These are phyloP conservation scores for Meghimatium bilineatum DNA, from an alignment of 2,888 invertebrate genomes.

Conservation along the genomic window DNA sequence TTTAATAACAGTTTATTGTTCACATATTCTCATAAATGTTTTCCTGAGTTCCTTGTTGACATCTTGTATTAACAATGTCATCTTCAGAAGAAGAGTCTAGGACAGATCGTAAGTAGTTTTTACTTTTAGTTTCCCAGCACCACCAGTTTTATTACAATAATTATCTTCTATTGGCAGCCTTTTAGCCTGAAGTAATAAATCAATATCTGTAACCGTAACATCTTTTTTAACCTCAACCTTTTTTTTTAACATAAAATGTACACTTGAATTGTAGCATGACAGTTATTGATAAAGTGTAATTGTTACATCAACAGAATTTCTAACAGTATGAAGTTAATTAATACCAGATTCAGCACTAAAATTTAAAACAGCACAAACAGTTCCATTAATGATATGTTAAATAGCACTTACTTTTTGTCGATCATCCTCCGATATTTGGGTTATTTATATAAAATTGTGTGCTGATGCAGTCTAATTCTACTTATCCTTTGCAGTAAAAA, in stretches of 20 bases:
- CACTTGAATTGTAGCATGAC: neutral
- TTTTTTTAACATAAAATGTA: neutral
- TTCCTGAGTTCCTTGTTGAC: neutral
- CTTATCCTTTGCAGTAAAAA: too few species aligned
- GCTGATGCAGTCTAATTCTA: too few species aligned
- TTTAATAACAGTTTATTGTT: too few species aligned
- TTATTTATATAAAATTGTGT: too few species aligned
- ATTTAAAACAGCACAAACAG: too few species aligned
- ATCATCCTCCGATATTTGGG: too few species aligned
- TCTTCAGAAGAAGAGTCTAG: slow-evolving; percentile 26
- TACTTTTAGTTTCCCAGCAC: neutral
- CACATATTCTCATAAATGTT: neutral
- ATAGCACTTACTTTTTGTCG: too few species aligned
- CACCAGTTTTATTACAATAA: neutral
- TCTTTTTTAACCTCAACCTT: neutral
- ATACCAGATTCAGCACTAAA: too few species aligned
- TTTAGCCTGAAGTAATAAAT: neutral
- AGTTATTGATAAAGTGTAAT: too few species aligned
- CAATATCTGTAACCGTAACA: neutral
- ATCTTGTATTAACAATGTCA: slow-evolving; percentile 3
- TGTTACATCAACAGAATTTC: too few species aligned
- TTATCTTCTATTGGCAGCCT: neutral
- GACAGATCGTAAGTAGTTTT: slow-evolving; percentile 22
- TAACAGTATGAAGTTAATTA: too few species aligned
- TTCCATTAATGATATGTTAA: too few species aligned